phyloP scores from a whole-genome alignment of 2,888 invertebrate species.

The Drosophila prolongata region DNA sequence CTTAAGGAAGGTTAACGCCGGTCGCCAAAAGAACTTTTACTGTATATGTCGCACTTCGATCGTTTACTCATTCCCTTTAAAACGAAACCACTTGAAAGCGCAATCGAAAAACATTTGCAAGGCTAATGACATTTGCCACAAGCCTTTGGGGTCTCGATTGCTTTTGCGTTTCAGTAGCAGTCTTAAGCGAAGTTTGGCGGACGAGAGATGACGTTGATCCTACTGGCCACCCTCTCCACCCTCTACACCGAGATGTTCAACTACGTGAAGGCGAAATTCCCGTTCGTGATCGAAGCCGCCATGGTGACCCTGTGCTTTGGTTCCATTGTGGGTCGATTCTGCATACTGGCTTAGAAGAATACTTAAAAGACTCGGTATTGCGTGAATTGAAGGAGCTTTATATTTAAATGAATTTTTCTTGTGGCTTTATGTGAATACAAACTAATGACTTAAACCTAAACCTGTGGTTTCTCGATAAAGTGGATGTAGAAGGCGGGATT shows the following conservation, averaged over 20 bases:
- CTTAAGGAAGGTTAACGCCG: background rate
- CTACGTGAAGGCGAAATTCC: conserved; percentile 77
- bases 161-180: conserved; percentile 39
- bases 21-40: background rate
- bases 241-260: conserved; percentile 69
- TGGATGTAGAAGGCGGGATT: conserved; percentile 94
- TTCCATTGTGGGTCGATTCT: conserved; percentile 76
- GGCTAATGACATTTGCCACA: conserved; percentile 28
- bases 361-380: conserved; percentile 2
- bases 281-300: conserved; percentile 78
- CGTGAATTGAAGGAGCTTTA: conserved; percentile 50
- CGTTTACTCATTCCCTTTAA: conserved; percentile 2
- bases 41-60: conserved; percentile 22
- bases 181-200: conserved; percentile 45
- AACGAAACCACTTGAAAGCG: conserved; percentile 8
- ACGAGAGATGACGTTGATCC: conserved; percentile 64
- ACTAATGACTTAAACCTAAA: conserved; percentile 51
- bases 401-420: conserved; percentile 43
- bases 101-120: conserved; percentile 39
- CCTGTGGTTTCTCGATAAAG: conserved; percentile 88
- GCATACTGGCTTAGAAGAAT: conserved; percentile 49
- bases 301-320: conserved; percentile 79
- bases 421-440: conserved; percentile 41
- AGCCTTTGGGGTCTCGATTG: conserved; percentile 8
- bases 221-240: conserved; percentile 59